Percentiles rank a stretch among this genome's conserved stretches.
These are phyloP conservation scores for Charanyca ferruginea DNA, from an alignment of 2,888 invertebrate species.

Conservation along the genomic window DNA sequence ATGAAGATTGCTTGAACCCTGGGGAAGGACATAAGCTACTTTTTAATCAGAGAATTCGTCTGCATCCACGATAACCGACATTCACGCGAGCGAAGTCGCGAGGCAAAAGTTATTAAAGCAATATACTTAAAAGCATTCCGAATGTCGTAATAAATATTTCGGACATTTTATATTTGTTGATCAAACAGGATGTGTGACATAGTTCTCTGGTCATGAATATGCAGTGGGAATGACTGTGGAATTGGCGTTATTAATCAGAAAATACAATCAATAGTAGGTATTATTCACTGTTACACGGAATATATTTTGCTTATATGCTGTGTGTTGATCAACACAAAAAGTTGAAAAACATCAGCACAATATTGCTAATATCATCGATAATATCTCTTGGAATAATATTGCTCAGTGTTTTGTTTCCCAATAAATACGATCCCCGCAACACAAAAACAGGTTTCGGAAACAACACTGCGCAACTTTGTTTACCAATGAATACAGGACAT, in stretches of 20 bases:
- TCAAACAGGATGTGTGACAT: conserved; percentile 33
- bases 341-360: background rate
- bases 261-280: background rate
- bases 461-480: background rate
- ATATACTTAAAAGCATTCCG: background rate
- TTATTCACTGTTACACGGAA: background rate
- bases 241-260: background rate
- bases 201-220: conserved; percentile 47
- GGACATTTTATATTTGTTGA: conserved; percentile 15
- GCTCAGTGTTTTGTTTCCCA: background rate
- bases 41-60: no score
- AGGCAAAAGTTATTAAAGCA: no score
- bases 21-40: no score
- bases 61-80: no score
- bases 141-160: conserved; percentile 9
- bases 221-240: background rate
- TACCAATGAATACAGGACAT: background rate
- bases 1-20: no score
- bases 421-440: background rate
- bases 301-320: background rate
- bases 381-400: background rate
- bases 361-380: background rate
- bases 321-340: background rate
- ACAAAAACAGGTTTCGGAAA: background rate
- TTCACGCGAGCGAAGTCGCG: no score